Base-by-base conservation (phyloP, 1,140 invertebrate species). In the Bombus consobrinus region DNA sequence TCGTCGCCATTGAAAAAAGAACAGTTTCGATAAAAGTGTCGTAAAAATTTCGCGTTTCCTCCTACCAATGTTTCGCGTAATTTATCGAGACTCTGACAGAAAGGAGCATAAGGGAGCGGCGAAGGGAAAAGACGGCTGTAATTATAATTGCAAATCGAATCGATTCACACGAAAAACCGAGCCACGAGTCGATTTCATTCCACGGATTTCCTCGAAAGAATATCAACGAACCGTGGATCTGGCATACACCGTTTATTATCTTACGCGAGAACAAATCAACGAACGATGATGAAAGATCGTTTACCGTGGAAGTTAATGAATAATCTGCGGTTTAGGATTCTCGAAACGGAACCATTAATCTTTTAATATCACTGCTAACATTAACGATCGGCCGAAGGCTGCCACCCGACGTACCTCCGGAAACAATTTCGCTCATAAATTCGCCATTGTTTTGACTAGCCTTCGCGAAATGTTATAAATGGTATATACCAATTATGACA, bases 281-380 rank as follows among this genome's bases (percentile, higher is more conserved):
- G 83, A 62, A 85, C 69, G 88, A 89, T 89, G 88, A 89, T 88
- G 77, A 80, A 89, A 68, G 79, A 87, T 87, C 80, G 88, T 87
- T 89, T 89, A 89, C 88, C 68, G 71, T 25, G 84, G 71, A 89
- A 87, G 87, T 89, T 89, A 89, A 89, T 89, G 88, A 89, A 87
- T 83, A 89, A 89, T 89, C 88, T 78, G 88, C 80, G 88, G 88
- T 89, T 87, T 89, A 66, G 81, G 80, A 71, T 79, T 86, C 88
- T 87, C 79, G 80, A 69, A 59, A 64, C n/a, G 73, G 72, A 86
- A 77, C 53, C 87, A 71, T 39, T 41, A 81, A 89, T 83, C 87
- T 79, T 88, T 89, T 41, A 76, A 64, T 80, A 86, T 71, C 79
- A 18, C 77, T 32, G 32, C 69, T 28, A 64, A 57, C 64, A 4